phyloP scores from a whole-genome alignment of 1,140 invertebrate genomes.

The Caenorhabditis inopinata region DNA sequence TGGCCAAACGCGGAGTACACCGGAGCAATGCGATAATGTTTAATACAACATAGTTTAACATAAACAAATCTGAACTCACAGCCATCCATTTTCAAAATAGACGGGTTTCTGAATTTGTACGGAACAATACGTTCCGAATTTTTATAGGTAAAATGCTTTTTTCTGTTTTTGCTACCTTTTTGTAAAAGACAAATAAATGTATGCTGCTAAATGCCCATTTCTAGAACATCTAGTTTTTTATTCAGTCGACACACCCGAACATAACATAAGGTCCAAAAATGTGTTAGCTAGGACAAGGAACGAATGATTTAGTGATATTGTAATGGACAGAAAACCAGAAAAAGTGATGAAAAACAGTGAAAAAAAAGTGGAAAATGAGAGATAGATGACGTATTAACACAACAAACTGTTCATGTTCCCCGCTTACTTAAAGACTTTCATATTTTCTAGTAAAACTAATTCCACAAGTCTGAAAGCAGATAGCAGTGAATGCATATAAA shows the following conservation, averaged over 20 bases:
- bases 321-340: constrained; percentile 18
- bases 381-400: not conserved
- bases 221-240: too few species aligned
- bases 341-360: not conserved
- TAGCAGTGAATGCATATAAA: too few species aligned
- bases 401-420: too few species aligned
- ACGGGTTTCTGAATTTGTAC: not conserved
- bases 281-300: not conserved
- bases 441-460: too few species aligned
- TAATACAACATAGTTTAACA: not conserved
- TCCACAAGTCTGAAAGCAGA: too few species aligned
- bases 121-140: not conserved
- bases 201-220: too few species aligned
- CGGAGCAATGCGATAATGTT: constrained; percentile 19
- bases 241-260: too few species aligned
- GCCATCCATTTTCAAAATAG: not conserved
- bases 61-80: too few species aligned
- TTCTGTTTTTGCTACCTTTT: too few species aligned
- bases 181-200: too few species aligned
- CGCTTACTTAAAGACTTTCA: not conserved
- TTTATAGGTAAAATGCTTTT: not conserved
- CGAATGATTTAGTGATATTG: constrained; percentile 17
- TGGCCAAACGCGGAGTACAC: not conserved
- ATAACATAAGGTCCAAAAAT: not conserved
- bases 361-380: not conserved